Conservation (phyloP, 2,113 vertebrate genomes). For the Phoenicopterus ruber region DNA sequence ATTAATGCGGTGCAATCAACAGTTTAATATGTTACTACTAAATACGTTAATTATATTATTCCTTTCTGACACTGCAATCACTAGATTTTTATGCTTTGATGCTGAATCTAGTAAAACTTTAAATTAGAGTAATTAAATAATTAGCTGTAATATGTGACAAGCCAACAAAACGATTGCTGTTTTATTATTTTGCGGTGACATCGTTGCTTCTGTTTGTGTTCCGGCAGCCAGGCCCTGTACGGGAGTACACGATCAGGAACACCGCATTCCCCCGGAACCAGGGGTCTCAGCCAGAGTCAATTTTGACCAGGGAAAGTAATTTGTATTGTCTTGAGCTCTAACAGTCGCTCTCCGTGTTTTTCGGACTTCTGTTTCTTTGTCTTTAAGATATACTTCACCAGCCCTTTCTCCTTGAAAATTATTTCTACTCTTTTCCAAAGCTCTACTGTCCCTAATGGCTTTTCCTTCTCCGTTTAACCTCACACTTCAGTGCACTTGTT, state of each 20-base stretch:
- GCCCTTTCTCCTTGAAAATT: neutral
- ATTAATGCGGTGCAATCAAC: conserved; percentile 46
- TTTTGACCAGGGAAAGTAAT: neutral
- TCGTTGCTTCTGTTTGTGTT: neutral
- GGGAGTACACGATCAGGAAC: neutral
- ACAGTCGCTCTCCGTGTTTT: neutral
- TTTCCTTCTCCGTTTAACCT: conserved; percentile 14
- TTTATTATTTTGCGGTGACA: conserved; percentile 38
- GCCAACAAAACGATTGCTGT: conserved; percentile 41
- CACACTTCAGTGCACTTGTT: conserved; percentile 38
- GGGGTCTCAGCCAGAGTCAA: neutral
- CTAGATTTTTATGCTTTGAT: conserved; percentile 69
- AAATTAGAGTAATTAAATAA: conserved; percentile 73
- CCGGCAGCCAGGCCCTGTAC: neutral
- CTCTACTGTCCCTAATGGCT: conserved; percentile 20
- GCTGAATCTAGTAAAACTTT: conserved; percentile 70
- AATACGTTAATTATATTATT: conserved; percentile 69
- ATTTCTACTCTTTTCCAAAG: neutral
- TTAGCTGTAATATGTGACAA: conserved; percentile 62
- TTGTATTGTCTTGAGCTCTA: neutral
- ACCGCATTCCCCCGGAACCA: neutral
- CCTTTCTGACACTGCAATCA: conserved; percentile 69
- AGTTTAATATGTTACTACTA: conserved; percentile 69
- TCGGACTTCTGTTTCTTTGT: neutral
- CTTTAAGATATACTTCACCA: neutral